These are phyloP conservation scores for Polydrusus tereticollis DNA, from an alignment of 2,888 invertebrate genomes.

Conservation along the genomic window DNA sequence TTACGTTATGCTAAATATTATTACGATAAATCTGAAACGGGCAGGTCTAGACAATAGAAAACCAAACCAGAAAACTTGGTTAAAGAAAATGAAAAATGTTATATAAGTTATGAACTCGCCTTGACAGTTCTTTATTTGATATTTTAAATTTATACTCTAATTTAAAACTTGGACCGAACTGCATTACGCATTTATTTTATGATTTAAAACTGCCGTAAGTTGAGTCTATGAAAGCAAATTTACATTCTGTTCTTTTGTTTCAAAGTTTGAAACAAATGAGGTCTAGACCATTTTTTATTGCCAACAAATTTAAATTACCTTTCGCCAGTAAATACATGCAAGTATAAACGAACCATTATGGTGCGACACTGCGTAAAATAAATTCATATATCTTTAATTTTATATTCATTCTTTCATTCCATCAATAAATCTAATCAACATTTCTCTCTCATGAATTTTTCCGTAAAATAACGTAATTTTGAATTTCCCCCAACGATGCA, in stretches of 20 bases:
- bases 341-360: too few species aligned
- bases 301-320: too few species aligned
- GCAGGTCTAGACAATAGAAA: not conserved
- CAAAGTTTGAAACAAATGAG: too few species aligned
- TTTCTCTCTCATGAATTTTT: not conserved
- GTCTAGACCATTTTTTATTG: too few species aligned
- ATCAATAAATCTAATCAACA: not conserved
- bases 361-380: too few species aligned
- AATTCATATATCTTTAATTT: too few species aligned
- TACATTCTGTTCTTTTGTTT: not conserved
- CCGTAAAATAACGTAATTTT: not conserved
- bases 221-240: not conserved
- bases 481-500: not conserved
- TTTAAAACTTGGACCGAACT: slow-evolving; percentile 23
- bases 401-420: not conserved
- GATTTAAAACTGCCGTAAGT: slow-evolving; percentile 10
- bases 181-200: slow-evolving; percentile 13
- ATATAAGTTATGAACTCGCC: slow-evolving; percentile 3
- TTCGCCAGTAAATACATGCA: too few species aligned
- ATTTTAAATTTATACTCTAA: slow-evolving; percentile 41
- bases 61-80: not conserved
- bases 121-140: slow-evolving; percentile 25
- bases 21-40: not conserved
- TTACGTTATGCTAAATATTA: not conserved
- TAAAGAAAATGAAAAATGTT: slow-evolving; percentile 8